Evolutionary conservation across 2,797 vertebrate genomes (phyloP), one percentile per base, ranked within the genome.

Genomic region (Tympanoctomys barrerae): DNA sequence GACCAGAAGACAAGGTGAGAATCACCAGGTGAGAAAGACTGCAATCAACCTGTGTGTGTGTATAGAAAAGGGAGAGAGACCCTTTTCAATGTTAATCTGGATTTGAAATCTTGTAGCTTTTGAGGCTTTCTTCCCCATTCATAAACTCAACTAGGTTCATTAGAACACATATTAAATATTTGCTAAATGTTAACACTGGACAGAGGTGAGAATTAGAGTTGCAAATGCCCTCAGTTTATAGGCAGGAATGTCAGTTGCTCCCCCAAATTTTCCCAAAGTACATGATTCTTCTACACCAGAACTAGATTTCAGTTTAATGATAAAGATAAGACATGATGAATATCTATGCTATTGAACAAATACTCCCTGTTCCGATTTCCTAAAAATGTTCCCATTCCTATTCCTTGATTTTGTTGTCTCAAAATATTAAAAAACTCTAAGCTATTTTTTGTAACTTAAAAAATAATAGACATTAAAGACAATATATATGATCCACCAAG

Each of bases 31-130:
- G 46, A 80, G 54, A 28, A 59, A 24, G 80, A 59, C 12, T 64
- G 36, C 14, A 18, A 21, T n/a, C 9, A 8, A 21, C 19, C 33
- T 19, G 14, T 5, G 31, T 28, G 11, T 13, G 18, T 0, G 3
- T 2, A 4, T 2, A 4, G 0, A 84, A 61, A n/a, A 12, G 1
- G 33, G 9, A 84, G 31, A 36, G 22, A 59, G 24, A 12, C 1
- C 42, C 13, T 46, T 46, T 16, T 7, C 39, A 28, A 46, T 28
- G 28, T 46, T 46, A 26, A 28, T 18, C 1, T 73, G n/a, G 21
- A 36, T 26, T 28, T 39, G 31, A 81, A 84, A n/a, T 26, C 36
- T 68, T 10, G 0, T 8, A 49, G 19, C 2, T 12, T 13, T 70
- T 21, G 4, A 52, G 7, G 5, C 0, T 80, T 26, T 36, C 26